These are phyloP conservation scores for Datnioides undecimradiatus DNA, from an alignment of 2,113 vertebrate genomes.

Conservation along the genomic window DNA sequence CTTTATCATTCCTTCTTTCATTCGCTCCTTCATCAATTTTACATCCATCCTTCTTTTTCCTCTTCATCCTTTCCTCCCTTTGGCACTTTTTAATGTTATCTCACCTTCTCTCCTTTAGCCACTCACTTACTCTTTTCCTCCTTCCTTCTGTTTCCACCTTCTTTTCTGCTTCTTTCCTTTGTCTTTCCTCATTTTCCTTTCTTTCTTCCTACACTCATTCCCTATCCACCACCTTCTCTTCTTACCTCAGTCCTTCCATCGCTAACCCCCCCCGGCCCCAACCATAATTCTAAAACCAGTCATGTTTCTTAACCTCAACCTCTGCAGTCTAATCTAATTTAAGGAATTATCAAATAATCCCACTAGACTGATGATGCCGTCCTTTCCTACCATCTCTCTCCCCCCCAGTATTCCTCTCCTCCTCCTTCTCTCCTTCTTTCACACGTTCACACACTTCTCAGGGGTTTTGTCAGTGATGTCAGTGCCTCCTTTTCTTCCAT, in stretches of 20 bases:
- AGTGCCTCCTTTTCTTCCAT: conserved; percentile 43
- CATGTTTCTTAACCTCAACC: conserved; percentile 12
- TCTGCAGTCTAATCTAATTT: conserved; percentile 10
- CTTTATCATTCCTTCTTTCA: not conserved
- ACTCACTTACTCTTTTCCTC: not conserved
- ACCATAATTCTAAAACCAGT: not conserved
- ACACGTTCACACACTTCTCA: conserved; percentile 4
- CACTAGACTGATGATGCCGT: conserved; percentile 29
- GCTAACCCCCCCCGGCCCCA: not conserved
- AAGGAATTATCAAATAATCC: conserved; percentile 16
- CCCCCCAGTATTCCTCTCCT: not conserved
- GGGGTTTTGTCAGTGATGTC: conserved; percentile 46
- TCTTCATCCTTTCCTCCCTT: not conserved
- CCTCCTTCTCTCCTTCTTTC: conserved; percentile 3
- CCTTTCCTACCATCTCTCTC: not conserved
- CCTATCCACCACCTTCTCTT: not conserved
- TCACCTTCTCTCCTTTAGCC: not conserved
- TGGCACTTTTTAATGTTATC: not conserved
- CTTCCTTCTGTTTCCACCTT: not conserved
- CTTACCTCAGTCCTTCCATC: not conserved
- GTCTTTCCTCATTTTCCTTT: not conserved
- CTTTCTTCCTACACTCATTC: not conserved
- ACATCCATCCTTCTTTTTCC: not conserved
- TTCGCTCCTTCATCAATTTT: not conserved
- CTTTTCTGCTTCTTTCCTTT: not conserved